Percentiles rank a stretch among this genome's conserved stretches.
phyloP scores from a whole-genome alignment of 2,797 vertebrate genomes.

The Liparis tanakae region DNA sequence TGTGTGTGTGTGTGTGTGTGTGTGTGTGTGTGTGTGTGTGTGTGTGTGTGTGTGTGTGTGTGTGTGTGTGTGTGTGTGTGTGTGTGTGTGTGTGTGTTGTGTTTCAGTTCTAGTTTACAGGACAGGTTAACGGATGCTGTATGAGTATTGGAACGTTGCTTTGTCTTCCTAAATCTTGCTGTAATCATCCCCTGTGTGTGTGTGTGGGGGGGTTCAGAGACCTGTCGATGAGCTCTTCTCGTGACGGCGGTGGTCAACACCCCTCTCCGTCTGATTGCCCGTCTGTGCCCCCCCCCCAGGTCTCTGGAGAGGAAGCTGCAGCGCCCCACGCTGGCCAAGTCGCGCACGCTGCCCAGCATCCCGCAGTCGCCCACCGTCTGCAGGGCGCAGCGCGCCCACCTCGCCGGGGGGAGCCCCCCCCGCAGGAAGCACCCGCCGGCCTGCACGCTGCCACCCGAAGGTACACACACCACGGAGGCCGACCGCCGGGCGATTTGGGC shows the following conservation, averaged over 20 bases:
- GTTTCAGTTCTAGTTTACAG: not conserved
- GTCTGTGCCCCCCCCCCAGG: constrained; percentile 69
- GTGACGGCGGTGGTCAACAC: not conserved
- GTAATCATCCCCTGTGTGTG: not conserved
- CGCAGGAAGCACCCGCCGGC: constrained; percentile 65
- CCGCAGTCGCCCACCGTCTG: constrained; percentile 90
- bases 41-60: too few relatives aligned
- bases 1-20: not conserved
- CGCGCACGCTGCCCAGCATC: constrained; percentile 92
- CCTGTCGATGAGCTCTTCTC: not conserved
- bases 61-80: not conserved
- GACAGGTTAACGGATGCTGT: not conserved
- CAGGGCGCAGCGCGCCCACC: constrained; percentile 82
- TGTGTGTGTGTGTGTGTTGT: not conserved
- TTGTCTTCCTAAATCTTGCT: not conserved
- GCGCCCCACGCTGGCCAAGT: constrained; percentile 90
- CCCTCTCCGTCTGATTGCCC: not conserved
- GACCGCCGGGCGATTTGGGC: not conserved
- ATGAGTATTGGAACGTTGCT: not conserved
- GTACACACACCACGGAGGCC: too few relatives aligned
- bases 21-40: not conserved
- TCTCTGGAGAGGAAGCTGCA: constrained; percentile 90
- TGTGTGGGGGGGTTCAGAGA: not conserved
- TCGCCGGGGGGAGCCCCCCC: constrained; percentile 74
- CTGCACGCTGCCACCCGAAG: constrained; percentile 70